phyloP scores from a whole-genome alignment of 2,113 vertebrate genomes.

The Polypterus bichir region DNA sequence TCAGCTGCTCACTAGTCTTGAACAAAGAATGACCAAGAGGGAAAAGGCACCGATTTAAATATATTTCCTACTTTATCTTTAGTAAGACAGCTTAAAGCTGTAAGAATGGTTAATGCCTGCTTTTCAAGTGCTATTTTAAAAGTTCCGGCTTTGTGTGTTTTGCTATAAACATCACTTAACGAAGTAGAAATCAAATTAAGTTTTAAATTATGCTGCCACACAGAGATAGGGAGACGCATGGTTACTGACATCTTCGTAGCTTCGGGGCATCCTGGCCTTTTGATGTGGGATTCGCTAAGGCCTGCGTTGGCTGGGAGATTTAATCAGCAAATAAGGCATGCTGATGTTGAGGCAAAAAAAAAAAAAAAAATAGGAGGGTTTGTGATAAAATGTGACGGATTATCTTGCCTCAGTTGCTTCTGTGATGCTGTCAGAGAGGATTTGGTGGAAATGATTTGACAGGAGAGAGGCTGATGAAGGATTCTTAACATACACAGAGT shows the following conservation, averaged over 20 bases:
- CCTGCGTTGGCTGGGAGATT: conserved; percentile 40
- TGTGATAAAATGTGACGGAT: conserved; percentile 53
- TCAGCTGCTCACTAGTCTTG: too few relatives aligned
- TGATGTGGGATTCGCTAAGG: conserved; percentile 49
- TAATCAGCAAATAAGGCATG: conserved; percentile 41
- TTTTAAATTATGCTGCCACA: conserved; percentile 46
- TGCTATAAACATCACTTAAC: not conserved
- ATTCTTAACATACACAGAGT: too few relatives aligned
- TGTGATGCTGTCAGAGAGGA: conserved; percentile 49
- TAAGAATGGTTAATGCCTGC: too few relatives aligned
- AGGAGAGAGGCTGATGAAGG: conserved; percentile 33
- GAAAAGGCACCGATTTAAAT: too few relatives aligned
- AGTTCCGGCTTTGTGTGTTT: conserved; percentile 7
- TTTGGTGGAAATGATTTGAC: conserved; percentile 42
- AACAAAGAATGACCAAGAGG: too few relatives aligned
- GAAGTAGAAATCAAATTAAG: conserved; percentile 27
- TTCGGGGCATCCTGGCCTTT: conserved; percentile 35
- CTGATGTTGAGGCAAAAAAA: conserved; percentile 33
- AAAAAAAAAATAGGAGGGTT: conserved; percentile 38
- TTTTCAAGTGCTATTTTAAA: not conserved
- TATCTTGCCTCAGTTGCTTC: conserved; percentile 44
- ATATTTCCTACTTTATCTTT: too few relatives aligned
- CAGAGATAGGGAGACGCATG: conserved; percentile 33
- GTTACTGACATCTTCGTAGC: conserved; percentile 29
- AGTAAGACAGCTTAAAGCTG: too few relatives aligned